Evolutionary conservation across 2,797 vertebrate species (phyloP).

Genomic region (Sphenodon punctatus): DNA sequence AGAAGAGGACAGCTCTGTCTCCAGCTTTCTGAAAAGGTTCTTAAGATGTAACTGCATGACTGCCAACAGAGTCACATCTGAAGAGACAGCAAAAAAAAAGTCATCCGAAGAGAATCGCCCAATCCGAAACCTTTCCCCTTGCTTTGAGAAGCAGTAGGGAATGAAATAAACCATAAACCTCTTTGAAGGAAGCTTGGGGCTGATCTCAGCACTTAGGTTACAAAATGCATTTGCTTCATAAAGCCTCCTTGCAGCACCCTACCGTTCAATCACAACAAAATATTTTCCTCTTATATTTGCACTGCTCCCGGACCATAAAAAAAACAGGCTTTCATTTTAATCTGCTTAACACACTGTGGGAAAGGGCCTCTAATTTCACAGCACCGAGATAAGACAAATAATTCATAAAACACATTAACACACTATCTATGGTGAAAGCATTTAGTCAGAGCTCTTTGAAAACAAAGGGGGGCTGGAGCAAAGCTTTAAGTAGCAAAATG

Average conservation of each 20-base stretch:
- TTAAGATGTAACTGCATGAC: constrained; percentile 26
- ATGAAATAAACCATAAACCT: constrained; percentile 58
- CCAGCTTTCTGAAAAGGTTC: constrained; percentile 21
- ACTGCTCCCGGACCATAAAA: constrained; percentile 59
- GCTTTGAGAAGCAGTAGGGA: constrained; percentile 17
- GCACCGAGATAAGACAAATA: constrained; percentile 71
- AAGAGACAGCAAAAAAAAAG: constrained; percentile 28
- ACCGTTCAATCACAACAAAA: constrained; percentile 41
- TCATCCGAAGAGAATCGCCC: not conserved
- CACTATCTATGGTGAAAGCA: constrained; percentile 32
- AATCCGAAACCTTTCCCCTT: constrained; percentile 2
- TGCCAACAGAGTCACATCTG: constrained; percentile 22
- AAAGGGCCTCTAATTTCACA: constrained; percentile 75
- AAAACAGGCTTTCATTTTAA: constrained; percentile 73
- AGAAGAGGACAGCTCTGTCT: constrained; percentile 32
- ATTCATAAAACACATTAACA: constrained; percentile 63
- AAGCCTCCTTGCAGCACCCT: constrained; percentile 12
- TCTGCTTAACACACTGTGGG: constrained; percentile 70
- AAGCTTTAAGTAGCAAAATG: constrained; percentile 1
- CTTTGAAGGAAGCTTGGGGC: constrained; percentile 45
- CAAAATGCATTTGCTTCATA: constrained; percentile 40
- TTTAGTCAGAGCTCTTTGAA: constrained; percentile 44
- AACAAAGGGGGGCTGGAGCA: constrained; percentile 40
- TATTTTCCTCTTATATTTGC: constrained; percentile 33
- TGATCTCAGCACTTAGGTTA: constrained; percentile 37